Conservation (phyloP, 2,797 vertebrate genomes). For the Echiichthys vipera region DNA sequence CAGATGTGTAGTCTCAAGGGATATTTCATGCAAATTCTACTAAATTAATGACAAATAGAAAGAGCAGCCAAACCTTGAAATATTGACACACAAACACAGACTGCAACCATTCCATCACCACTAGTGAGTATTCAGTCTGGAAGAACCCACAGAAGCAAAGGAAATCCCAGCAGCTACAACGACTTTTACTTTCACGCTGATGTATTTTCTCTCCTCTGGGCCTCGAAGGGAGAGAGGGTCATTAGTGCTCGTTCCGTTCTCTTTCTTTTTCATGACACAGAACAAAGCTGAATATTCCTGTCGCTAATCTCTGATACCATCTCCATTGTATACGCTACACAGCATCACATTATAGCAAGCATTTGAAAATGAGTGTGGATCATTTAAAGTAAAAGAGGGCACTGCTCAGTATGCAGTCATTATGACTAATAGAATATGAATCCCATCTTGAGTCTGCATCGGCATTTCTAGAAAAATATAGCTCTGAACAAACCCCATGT, state of each 20-base stretch:
- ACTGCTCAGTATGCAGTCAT: conserved; percentile 15
- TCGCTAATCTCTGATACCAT: conserved; percentile 23
- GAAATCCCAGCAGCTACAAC: conserved; percentile 38
- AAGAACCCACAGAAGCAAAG: conserved; percentile 30
- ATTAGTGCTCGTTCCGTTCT: conserved; percentile 4
- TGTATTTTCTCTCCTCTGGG: conserved; percentile 44
- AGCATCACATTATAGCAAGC: conserved; percentile 20
- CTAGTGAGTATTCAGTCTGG: conserved; percentile 7
- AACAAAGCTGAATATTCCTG: conserved; percentile 39
- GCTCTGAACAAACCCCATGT: conserved; percentile 19
- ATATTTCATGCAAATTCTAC: conserved; percentile 17
- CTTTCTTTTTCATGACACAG: conserved; percentile 9
- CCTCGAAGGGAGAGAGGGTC: conserved; percentile 25
- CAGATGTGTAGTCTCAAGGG: conserved; percentile 25
- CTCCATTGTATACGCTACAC: conserved; percentile 19
- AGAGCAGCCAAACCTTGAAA: background rate
- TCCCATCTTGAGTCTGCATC: background rate
- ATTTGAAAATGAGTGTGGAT: conserved; percentile 19
- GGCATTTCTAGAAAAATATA: conserved; percentile 3
- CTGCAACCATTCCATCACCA: conserved; percentile 14
- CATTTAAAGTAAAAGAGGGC: conserved; percentile 19
- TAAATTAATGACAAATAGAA: conserved; percentile 33
- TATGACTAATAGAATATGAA: conserved; percentile 31
- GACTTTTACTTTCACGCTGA: conserved; percentile 54
- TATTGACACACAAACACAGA: conserved; percentile 18